Conservation (phyloP, 2,113 vertebrate species). For the Balaeniceps rex region DNA sequence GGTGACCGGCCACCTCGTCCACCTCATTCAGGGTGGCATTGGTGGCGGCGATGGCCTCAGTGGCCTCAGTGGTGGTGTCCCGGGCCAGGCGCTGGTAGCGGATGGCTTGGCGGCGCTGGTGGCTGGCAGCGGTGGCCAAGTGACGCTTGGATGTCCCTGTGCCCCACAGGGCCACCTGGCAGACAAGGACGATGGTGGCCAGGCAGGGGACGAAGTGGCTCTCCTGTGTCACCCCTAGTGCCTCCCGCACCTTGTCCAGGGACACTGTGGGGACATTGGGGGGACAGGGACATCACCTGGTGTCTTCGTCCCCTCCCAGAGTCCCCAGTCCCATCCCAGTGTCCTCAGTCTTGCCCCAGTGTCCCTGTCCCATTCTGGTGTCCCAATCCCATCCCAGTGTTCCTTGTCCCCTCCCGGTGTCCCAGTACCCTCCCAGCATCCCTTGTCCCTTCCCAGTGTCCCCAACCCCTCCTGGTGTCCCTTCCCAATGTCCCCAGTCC, state of each 20-base stretch:
- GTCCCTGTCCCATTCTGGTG: too few species aligned
- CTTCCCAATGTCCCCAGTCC: not conserved
- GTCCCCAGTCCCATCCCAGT: not conserved
- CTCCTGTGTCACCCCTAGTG: not conserved
- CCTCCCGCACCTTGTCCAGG: not conserved
- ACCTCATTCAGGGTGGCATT: accelerated
- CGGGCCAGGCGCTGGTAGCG: not conserved
- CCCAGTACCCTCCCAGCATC: too few species aligned
- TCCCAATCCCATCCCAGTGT: too few species aligned
- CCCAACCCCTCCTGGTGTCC: too few species aligned
- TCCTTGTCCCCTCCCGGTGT: too few species aligned
- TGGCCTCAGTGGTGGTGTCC: too few species aligned
- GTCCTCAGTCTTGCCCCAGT: not conserved
- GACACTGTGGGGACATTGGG: not conserved
- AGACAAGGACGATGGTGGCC: not conserved
- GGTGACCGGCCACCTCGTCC: not conserved
- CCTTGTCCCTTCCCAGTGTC: too few species aligned
- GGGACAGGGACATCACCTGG: not conserved
- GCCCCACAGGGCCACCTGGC: not conserved
- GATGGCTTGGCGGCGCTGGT: not conserved
- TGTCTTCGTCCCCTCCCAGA: not conserved
- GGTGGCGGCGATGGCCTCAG: not conserved
- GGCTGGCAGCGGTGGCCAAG: not conserved
- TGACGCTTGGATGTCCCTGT: not conserved
- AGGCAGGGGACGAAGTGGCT: not conserved